Evolutionary conservation across 2,113 vertebrate species (phyloP), one percentile per base, ranked within the genome.

Genomic region (Baryphthengus martii): DNA sequence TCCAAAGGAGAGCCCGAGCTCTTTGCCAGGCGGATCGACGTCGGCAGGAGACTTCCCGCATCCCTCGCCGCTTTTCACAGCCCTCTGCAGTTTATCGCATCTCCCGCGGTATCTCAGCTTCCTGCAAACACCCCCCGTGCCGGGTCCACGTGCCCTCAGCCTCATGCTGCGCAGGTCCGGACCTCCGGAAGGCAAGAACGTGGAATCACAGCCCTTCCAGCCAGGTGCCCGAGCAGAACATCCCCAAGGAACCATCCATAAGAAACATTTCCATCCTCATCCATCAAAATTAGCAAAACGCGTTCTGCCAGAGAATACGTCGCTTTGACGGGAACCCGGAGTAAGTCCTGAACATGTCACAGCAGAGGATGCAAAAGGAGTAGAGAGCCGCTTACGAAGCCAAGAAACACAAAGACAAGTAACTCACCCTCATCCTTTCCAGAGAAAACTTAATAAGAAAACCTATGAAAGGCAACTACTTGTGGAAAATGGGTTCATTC

Each of bases 101-200:
- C 65, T 73, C 37, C 45, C 3, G 6, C 1, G 0, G 35, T 4
- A 39, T 6, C 74, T 62, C 13, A 1, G 4, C 39, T 47, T 55
- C 65, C 33, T 28, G 65, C 72, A 52, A 63, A 53, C 14, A 5
- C 21, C 9, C 66, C 67, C 78, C 10, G 3, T 3, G 18, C n/a
- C 8, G 1, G 12, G 15, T 31, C 62, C 39, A 19, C 18, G 39
- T 40, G 37, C 37, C 35, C 17, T 25, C 61, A 63, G 47, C 31
- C 35, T 39, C 8, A 2, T 0, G 1, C 12, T 4, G 3, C 3
- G 2, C 39, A 7, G 35, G 24, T 42, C 52, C 2, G 1, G 31
- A 31, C 20, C 39, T 23, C 28, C 1, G 2, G n/a, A n/a, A 13
- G 50, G 52, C 35, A 67, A 50, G 31, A 39, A 76, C 3, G 1